Percentiles rank a stretch among this genome's conserved stretches.
phyloP scores from a whole-genome alignment of 2,888 invertebrate species.

The Drosophila nr. medialis region DNA sequence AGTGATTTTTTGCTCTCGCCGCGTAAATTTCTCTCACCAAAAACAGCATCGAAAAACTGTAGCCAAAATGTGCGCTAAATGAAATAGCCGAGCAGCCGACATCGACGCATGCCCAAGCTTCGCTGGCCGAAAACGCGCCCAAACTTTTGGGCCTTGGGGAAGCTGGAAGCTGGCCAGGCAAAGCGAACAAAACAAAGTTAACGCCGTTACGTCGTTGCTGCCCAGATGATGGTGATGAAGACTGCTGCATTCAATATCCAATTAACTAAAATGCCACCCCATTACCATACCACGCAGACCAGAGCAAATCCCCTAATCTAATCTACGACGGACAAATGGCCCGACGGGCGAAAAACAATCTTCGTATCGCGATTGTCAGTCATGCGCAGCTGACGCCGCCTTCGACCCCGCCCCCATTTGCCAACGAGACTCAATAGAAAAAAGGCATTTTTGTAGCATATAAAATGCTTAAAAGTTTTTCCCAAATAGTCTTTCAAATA shows the following conservation, averaged over 20 bases:
- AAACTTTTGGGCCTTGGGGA: slow-evolving; percentile 38
- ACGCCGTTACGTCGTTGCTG: slow-evolving; percentile 44
- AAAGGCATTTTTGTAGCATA: slow-evolving; percentile 32
- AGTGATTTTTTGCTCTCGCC: slow-evolving; percentile 6
- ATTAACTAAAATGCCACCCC: slow-evolving; percentile 56
- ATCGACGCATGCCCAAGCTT: slow-evolving; percentile 52
- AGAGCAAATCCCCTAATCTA: slow-evolving; percentile 56
- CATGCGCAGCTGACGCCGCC: slow-evolving; percentile 69
- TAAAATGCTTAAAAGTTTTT: background rate
- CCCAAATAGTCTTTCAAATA: slow-evolving; percentile 18
- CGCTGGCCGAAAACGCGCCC: slow-evolving; percentile 50
- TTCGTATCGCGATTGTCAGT: slow-evolving; percentile 70
- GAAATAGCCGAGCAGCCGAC: slow-evolving; percentile 17
- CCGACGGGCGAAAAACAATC: slow-evolving; percentile 62
- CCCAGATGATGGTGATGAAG: slow-evolving; percentile 34
- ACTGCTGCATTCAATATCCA: slow-evolving; percentile 59
- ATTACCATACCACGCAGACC: slow-evolving; percentile 2
- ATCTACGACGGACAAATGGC: slow-evolving; percentile 61
- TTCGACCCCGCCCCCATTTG: slow-evolving; percentile 35
- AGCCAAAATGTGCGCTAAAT: slow-evolving; percentile 25
- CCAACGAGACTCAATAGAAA: slow-evolving; percentile 29
- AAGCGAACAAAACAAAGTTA: slow-evolving; percentile 27
- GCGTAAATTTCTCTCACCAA: slow-evolving; percentile 10
- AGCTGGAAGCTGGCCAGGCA: slow-evolving; percentile 40
- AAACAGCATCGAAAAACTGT: slow-evolving; percentile 38